phyloP scores from a whole-genome alignment of 2,113 vertebrate species.

The Osmerus mordax region DNA sequence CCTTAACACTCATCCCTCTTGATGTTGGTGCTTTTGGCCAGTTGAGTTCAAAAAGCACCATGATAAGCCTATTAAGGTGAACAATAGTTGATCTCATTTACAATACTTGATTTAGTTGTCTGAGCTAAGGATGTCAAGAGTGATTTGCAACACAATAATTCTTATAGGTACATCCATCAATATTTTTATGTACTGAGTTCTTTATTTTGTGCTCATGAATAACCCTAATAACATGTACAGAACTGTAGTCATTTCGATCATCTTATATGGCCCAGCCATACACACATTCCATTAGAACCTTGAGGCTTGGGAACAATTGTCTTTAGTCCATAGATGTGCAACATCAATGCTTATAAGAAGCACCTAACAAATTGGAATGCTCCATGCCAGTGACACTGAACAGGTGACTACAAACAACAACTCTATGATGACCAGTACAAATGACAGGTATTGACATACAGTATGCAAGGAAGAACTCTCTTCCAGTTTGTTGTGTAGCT shows the following conservation, averaged over 20 bases:
- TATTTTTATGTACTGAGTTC: not conserved
- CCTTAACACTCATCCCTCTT: too few species aligned
- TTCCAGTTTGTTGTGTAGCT: not conserved
- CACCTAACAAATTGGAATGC: slow-evolving; percentile 44
- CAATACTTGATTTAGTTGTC: too few species aligned
- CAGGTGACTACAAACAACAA: slow-evolving; percentile 5
- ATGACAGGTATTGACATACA: slow-evolving; percentile 14
- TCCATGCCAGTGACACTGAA: slow-evolving; percentile 26
- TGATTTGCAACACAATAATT: not conserved
- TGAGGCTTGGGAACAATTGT: too few species aligned
- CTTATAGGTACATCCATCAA: not conserved
- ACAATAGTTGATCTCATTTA: too few species aligned
- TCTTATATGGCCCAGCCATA: slow-evolving; percentile 66
- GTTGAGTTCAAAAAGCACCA: too few species aligned
- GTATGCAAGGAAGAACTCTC: slow-evolving; percentile 24
- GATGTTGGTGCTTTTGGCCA: too few species aligned
- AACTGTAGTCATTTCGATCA: slow-evolving; percentile 6
- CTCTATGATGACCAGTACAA: slow-evolving; percentile 19
- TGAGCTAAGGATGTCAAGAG: not conserved
- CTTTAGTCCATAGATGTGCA: slow-evolving; percentile 26
- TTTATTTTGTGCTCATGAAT: slow-evolving; percentile 67
- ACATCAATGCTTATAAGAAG: slow-evolving; percentile 37
- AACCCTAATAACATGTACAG: slow-evolving; percentile 34
- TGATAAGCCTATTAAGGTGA: too few species aligned
- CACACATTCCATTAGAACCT: slow-evolving; percentile 23